Conservation (phyloP, 2,888 invertebrate genomes). For the Cynaeus angustus region DNA sequence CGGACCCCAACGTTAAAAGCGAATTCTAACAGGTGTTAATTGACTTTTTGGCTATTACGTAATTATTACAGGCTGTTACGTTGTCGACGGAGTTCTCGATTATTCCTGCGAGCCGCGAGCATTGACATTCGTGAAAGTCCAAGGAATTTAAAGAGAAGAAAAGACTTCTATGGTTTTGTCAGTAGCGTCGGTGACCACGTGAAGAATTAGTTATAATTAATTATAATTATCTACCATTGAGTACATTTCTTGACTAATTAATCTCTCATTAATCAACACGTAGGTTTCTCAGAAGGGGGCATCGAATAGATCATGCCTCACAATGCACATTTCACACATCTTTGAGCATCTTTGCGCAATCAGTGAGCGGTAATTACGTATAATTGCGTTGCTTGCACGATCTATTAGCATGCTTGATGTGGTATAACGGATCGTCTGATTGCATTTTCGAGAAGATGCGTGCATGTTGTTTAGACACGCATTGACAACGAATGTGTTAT, state of each 20-base stretch:
- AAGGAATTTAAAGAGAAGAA: slow-evolving; percentile 11
- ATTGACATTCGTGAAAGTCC: slow-evolving; percentile 31
- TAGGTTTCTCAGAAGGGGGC: slow-evolving; percentile 10
- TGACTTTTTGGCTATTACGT: slow-evolving; percentile 57
- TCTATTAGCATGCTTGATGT: slow-evolving; percentile 27
- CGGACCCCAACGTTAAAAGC: slow-evolving; percentile 68
- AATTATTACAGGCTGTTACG: slow-evolving; percentile 46
- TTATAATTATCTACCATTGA: background rate
- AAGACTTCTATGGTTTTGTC: background rate
- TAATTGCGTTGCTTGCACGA: slow-evolving; percentile 41
- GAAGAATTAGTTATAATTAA: slow-evolving; percentile 19
- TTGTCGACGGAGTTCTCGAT: too few species aligned
- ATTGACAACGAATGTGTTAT: slow-evolving; percentile 36
- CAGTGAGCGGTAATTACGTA: slow-evolving; percentile 38
- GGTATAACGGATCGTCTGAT: slow-evolving; percentile 35
- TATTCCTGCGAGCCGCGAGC: slow-evolving; percentile 6
- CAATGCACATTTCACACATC: slow-evolving; percentile 38
- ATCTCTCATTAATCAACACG: slow-evolving; percentile 30
- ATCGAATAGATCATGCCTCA: slow-evolving; percentile 22
- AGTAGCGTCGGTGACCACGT: background rate
- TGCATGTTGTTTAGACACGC: slow-evolving; percentile 42
- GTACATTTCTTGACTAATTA: slow-evolving; percentile 15
- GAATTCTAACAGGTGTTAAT: slow-evolving; percentile 69
- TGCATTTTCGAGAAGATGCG: slow-evolving; percentile 40
- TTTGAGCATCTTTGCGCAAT: slow-evolving; percentile 42